A percentile compares a stretch with the other conserved stretches of the same genome.
Evolutionary conservation across 2,797 vertebrate species (phyloP).

Genomic region (Chaetophractus vellerosus): DNA sequence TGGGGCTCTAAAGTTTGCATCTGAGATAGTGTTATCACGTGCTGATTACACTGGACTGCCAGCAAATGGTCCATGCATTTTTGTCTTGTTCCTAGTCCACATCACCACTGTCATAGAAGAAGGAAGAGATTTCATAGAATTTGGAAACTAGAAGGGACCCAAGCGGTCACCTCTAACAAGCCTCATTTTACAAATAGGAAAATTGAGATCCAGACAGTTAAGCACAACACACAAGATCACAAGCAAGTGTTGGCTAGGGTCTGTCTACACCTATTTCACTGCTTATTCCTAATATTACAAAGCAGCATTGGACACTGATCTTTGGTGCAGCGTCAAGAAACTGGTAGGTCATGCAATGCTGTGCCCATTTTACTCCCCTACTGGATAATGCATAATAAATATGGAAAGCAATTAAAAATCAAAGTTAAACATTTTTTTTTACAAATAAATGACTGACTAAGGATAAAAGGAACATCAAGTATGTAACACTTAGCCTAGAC

Average conservation of each 20-base stretch:
- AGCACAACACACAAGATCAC: neutral
- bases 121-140: neutral
- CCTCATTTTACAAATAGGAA: neutral
- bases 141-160: neutral
- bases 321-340: neutral
- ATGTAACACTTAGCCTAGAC: neutral
- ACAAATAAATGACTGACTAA: neutral
- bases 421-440: neutral
- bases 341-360: neutral
- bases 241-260: neutral
- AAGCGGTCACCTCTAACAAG: neutral
- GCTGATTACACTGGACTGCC: neutral
- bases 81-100: neutral
- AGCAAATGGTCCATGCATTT: neutral
- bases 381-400: neutral
- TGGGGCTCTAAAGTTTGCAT: neutral
- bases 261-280: neutral
- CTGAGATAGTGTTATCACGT: neutral
- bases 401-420: neutral
- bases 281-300: neutral
- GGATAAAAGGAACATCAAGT: neutral
- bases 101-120: neutral
- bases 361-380: neutral
- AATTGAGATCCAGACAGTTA: neutral
- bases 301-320: neutral